Evolutionary conservation across 2,797 vertebrate genomes (phyloP), one percentile per base, ranked within the genome.

Genomic region (Bufotes viridis): DNA sequence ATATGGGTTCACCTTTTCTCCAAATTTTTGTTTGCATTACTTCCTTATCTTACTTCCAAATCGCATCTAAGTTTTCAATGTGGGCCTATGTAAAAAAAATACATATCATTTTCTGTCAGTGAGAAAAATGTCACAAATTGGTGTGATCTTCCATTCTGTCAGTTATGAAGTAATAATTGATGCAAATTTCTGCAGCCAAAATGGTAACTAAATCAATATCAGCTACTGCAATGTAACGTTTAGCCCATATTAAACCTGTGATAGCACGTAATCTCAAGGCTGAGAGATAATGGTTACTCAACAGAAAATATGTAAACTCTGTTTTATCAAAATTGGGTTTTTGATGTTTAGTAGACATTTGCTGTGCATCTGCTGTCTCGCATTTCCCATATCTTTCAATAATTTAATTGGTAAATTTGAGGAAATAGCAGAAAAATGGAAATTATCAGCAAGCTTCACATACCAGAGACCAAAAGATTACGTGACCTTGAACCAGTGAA

Each of bases 381-480:
- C 76, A 81, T 89, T 55, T 79, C 58, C 61, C 63, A 70, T 89
- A 85, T 81, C 78, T 89, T 65, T 82, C 60, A 53, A 72, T 57
- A 81, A 17, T 57, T 85, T 81, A 89, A 88, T 89, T 85, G 82
- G 78, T 82, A 89, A 81, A 88, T 88, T 84, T 70, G 18, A 34
- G 76, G 58, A 74, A 75, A 81, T 53, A 74, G 67, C 57, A 65
- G 55, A 49, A 85, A 81, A 85, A 58, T 85, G 83, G 83, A 89
- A 85, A 89, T 69, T 69, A 85, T 89, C 83, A 81, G 58, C 69
- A 81, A 76, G 74, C 87, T 49, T 85, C 78, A 78, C 78, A 81
- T 51, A 63, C 17, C 51, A 67, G 81, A 89, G 83, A 81, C 83
- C 78, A 65, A 88, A 88, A 85, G 82, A 88, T 85, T 85, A 85